phyloP scores from a whole-genome alignment of 1,140 invertebrate species.

The Calosoma granatense region DNA sequence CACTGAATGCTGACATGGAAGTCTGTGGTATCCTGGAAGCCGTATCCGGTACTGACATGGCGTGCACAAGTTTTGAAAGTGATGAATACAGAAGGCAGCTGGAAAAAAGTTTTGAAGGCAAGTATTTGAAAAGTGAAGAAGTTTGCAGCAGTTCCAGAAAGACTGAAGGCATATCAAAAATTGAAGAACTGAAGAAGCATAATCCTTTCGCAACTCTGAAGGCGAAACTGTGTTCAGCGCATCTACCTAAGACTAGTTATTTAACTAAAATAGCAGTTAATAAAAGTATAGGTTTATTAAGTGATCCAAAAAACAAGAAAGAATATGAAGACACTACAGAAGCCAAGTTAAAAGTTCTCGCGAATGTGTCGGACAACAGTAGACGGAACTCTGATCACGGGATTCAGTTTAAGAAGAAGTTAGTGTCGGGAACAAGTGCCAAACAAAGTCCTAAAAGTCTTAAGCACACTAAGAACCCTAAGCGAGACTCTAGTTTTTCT shows the following conservation, averaged over 20 bases:
- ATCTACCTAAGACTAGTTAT: constrained; percentile 33
- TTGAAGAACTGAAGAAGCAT: constrained; percentile 28
- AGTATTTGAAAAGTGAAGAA: constrained; percentile 10
- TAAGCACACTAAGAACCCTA: constrained; percentile 21
- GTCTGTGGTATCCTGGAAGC: constrained; percentile 36
- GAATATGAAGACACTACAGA: constrained; percentile 19
- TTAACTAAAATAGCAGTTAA: constrained; percentile 33
- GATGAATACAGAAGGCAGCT: constrained; percentile 20
- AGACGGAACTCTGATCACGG: constrained; percentile 12
- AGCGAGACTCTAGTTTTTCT: constrained; percentile 22
- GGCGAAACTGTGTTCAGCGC: constrained; percentile 34
- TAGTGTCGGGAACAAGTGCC: constrained; percentile 2
- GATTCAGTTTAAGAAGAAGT: constrained; percentile 12
- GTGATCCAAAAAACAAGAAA: constrained; percentile 24
- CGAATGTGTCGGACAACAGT: background rate
- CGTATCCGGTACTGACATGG: constrained; percentile 22
- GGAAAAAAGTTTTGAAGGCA: constrained; percentile 17
- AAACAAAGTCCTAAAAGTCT: constrained; percentile 26
- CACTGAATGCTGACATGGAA: constrained; percentile 39
- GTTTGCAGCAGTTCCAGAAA: constrained; percentile 17
- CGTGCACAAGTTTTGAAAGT: background rate
- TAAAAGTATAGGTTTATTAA: constrained; percentile 29
- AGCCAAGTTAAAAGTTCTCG: constrained; percentile 13
- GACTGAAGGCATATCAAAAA: constrained; percentile 31
- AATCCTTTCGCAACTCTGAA: constrained; percentile 31